Evolutionary conservation across 2,113 vertebrate genomes (phyloP).

Genomic region (Myrmecophaga tridactyla): DNA sequence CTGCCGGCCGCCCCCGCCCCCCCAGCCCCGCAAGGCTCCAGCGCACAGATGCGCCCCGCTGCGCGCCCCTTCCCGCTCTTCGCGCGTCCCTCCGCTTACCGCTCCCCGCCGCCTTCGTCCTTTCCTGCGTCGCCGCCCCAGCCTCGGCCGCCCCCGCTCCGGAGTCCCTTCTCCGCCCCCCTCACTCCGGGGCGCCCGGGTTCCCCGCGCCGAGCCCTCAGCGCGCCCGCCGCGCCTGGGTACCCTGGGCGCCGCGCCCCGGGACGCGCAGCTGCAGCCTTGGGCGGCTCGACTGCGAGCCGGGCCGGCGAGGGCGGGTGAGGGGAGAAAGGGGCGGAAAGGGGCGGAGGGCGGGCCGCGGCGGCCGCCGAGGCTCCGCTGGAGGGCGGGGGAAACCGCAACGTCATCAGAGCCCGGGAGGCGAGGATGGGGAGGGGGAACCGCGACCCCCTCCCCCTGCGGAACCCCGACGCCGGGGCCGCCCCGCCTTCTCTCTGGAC

Average conservation of each 20-base stretch:
- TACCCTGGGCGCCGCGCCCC: conserved; percentile 47
- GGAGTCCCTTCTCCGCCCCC: neutral
- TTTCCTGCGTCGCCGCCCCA: conserved; percentile 61
- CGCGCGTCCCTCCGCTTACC: conserved; percentile 55
- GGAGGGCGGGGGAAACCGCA: conserved; percentile 72
- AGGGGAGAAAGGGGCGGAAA: neutral
- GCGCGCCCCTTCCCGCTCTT: neutral
- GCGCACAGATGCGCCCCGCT: conserved; percentile 39
- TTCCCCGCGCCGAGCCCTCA: neutral
- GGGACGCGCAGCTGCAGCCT: conserved; percentile 43
- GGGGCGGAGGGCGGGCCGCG: conserved; percentile 43
- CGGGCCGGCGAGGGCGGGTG: neutral
- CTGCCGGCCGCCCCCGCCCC: neutral
- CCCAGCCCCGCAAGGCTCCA: neutral
- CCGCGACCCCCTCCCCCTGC: neutral
- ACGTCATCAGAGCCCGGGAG: conserved; percentile 71
- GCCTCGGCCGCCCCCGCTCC: conserved; percentile 24
- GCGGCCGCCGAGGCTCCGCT: conserved; percentile 34
- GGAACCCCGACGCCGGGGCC: neutral
- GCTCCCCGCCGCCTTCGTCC: conserved; percentile 58
- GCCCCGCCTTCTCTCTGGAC: neutral
- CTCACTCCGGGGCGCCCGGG: neutral
- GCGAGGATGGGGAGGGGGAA: conserved; percentile 1
- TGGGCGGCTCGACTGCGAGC: conserved; percentile 22
- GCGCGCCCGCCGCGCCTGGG: conserved; percentile 37